Evolutionary conservation across 2,797 vertebrate genomes (phyloP), one percentile per base, ranked within the genome.

Genomic region (Anniella stebbinsi): DNA sequence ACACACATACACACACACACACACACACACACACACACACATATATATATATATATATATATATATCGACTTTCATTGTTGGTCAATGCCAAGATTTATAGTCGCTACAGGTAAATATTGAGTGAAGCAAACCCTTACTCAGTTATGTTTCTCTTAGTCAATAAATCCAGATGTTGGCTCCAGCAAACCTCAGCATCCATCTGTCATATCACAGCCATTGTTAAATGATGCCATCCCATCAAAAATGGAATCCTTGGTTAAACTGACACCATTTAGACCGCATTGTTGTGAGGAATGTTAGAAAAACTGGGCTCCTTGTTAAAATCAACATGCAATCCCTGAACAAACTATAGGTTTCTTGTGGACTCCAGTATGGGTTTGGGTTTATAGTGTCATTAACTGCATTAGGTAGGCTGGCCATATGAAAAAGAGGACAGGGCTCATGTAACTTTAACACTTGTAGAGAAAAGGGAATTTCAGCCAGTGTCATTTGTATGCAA

Each of bases 71-170:
- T 95, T 94, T 94, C 33, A 0, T 89, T 95, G 95, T 91, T 48
- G 89, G 90, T 77, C 76, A 8, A 23, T 80, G 92, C 72, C 90
- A 88, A 94, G 93, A 95, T 96, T 96, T 95, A 94, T 93, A 81
- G 86, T 95, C 93, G 88, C 80, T 80, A 11, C 54, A 89, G 88
- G 93, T 95, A 95, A 92, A 93, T 72, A 91, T 25, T 69, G 92
- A 95, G 60, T 80, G 66, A 95, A 80, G 82, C 92, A 93, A 94
- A 83, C 80, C 89, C 93, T 96, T 30, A 51, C 92, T 92, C 92
- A 72, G 76, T 92, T 93, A 81, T n/a, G 73, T 87, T 87, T 87
- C 87, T 92, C 93, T 91, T 10, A 3, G 81, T 89, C 41, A n/a
- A 90, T 95, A 93, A 93, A 93, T 93, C 89, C 80, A 66, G 51